Evolutionary conservation across 2,797 vertebrate species (phyloP).

Genomic region (Lacerta viridis): DNA sequence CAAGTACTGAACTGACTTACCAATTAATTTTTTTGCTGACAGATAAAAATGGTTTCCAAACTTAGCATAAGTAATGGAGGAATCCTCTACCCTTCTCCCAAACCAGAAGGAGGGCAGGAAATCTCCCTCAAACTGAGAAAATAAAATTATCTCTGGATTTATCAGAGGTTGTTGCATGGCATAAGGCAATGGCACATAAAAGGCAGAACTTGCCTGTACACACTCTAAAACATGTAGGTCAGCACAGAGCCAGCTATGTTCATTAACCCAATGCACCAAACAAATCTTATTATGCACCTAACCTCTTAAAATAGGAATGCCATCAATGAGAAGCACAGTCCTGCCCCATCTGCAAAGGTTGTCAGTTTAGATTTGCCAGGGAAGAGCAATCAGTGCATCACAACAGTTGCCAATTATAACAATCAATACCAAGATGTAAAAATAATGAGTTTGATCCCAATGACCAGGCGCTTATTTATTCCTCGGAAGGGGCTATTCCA

Average conservation of each 20-base stretch:
- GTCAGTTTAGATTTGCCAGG: neutral
- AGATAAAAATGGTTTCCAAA: neutral
- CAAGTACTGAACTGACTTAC: neutral
- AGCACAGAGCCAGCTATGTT: neutral
- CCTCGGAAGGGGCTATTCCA: neutral
- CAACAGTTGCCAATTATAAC: neutral
- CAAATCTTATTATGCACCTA: neutral
- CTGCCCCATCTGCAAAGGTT: neutral
- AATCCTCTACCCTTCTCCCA: neutral
- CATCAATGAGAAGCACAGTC: neutral
- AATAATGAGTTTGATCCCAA: neutral
- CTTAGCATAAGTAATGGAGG: neutral
- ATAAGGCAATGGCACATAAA: neutral
- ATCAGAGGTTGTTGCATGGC: neutral
- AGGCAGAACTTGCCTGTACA: neutral
- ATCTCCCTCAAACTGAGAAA: neutral
- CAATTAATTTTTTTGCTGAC: neutral
- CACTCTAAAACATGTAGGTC: neutral
- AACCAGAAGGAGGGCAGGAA: neutral
- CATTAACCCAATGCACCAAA: neutral
- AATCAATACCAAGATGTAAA: neutral
- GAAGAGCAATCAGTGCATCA: neutral
- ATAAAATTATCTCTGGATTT: neutral
- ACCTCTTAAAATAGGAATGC: neutral
- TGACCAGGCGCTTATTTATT: neutral